These are phyloP conservation scores for Glomeris maerens DNA, from an alignment of 1,140 invertebrate genomes.

Conservation along the genomic window DNA sequence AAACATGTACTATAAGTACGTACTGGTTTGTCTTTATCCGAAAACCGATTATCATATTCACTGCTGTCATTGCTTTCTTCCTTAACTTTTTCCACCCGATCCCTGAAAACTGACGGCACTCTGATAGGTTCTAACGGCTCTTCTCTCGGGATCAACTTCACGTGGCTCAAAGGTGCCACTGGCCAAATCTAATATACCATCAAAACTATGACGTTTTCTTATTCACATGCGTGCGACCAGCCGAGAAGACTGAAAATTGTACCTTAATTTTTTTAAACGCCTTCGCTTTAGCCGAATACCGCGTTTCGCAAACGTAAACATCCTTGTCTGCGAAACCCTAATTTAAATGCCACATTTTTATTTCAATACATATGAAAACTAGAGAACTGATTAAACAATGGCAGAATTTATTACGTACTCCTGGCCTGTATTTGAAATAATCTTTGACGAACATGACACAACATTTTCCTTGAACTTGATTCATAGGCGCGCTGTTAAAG, in stretches of 20 bases:
- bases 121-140: constrained; percentile 62
- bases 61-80: constrained; percentile 75
- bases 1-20: constrained; percentile 20
- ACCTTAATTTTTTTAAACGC: constrained; percentile 92
- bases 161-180: constrained; percentile 42
- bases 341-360: constrained; percentile 9
- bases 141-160: constrained; percentile 52
- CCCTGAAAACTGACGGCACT: constrained; percentile 83
- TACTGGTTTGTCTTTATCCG: constrained; percentile 65
- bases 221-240: background rate
- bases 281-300: constrained; percentile 70
- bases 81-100: constrained; percentile 76
- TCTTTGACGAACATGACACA: constrained; percentile 89
- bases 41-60: constrained; percentile 43
- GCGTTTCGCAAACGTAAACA: constrained; percentile 91
- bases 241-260: no score
- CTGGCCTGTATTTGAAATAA: constrained; percentile 78
- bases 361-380: constrained; percentile 5
- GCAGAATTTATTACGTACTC: constrained; percentile 33
- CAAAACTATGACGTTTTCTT: background rate
- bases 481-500: constrained; percentile 63
- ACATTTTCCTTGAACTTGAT: constrained; percentile 79
- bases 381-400: background rate
- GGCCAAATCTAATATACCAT: constrained; percentile 45
- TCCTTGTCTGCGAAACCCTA: constrained; percentile 76